Evolutionary conservation across 2,797 vertebrate species (phyloP).

Genomic region (Lemur catta): DNA sequence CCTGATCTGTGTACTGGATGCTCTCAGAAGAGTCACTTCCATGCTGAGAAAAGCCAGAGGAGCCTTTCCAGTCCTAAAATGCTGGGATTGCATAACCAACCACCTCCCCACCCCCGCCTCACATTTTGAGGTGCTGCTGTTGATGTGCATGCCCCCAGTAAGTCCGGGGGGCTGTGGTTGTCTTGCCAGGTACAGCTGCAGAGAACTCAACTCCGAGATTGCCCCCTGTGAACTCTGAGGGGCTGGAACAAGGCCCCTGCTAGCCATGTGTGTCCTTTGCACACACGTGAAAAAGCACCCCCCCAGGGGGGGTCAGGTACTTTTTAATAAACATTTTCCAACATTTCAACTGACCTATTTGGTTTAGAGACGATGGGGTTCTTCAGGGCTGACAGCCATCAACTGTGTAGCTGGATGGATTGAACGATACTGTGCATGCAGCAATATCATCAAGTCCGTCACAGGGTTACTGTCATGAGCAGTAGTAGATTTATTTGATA

Average conservation of each 20-base stretch:
- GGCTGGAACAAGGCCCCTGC: neutral
- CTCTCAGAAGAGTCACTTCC: neutral
- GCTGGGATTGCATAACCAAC: neutral
- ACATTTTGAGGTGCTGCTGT: neutral
- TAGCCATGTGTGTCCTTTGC: neutral
- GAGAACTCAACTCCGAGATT: neutral
- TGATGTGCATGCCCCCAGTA: neutral
- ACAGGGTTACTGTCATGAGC: constrained; percentile 86
- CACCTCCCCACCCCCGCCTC: neutral
- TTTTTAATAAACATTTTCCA: constrained; percentile 76
- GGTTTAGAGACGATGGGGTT: constrained; percentile 91
- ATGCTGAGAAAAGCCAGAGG: neutral
- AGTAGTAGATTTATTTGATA: too few species aligned
- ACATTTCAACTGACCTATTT: constrained; percentile 88
- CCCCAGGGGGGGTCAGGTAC: too few species aligned
- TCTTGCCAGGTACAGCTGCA: neutral
- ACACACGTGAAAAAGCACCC: neutral
- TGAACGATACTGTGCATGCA: constrained; percentile 91
- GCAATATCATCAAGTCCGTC: constrained; percentile 91
- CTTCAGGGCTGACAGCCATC: constrained; percentile 89
- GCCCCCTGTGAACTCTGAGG: neutral
- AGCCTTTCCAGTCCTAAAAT: neutral
- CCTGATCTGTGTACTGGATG: neutral
- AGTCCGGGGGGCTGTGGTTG: neutral
- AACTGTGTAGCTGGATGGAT: constrained; percentile 89